Evolutionary conservation across 1,140 invertebrate species (phyloP).

Genomic region (Caenorhabditis inopinata): DNA sequence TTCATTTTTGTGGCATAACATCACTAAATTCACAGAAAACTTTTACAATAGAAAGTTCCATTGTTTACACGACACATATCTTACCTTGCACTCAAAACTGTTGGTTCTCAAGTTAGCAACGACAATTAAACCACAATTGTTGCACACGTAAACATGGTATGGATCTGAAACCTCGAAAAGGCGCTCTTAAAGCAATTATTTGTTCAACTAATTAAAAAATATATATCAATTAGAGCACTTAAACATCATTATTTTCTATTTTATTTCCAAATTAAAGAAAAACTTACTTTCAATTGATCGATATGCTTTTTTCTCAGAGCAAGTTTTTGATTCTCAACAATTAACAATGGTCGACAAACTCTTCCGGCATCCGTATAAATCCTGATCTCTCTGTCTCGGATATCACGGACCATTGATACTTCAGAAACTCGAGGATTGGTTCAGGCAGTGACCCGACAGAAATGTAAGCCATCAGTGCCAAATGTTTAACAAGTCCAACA

Average conservation of each 20-base stretch:
- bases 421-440: conserved; percentile 97
- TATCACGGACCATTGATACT: conserved; percentile 94
- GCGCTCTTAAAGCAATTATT: conserved; percentile 91
- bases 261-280: conserved; percentile 72
- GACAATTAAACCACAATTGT: conserved; percentile 92
- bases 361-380: conserved; percentile 98
- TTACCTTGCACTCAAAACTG: conserved; percentile 90
- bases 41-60: too few species aligned
- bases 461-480: conserved; percentile 98
- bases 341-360: conserved; percentile 91
- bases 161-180: conserved; percentile 98
- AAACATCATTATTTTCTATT: conserved; percentile 98
- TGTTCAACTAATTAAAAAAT: too few species aligned
- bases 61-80: background rate
- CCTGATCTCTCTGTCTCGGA: conserved; percentile 92
- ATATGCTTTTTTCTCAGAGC: conserved; percentile 86
- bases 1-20: too few species aligned
- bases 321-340: conserved; percentile 88
- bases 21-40: too few species aligned
- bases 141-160: conserved; percentile 93
- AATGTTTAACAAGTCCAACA: conserved; percentile 88
- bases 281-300: conserved; percentile 90
- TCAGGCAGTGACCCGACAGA: conserved; percentile 96
- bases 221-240: conserved; percentile 90
- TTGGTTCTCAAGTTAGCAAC: conserved; percentile 95